phyloP scores from a whole-genome alignment of 2,113 vertebrate species.

The Rallus limicola region DNA sequence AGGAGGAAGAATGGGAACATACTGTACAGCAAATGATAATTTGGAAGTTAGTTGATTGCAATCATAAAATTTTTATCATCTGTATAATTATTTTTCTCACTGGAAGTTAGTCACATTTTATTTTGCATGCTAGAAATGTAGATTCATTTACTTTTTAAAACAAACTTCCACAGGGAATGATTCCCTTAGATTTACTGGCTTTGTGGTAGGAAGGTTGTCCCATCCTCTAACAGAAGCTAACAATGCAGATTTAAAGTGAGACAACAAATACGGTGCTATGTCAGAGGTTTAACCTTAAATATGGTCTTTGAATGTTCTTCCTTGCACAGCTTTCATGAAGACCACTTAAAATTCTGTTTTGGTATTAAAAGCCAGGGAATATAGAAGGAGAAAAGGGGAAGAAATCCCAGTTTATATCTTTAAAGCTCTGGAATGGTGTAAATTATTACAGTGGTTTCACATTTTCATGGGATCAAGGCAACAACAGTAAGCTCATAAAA shows the following conservation, averaged over 20 bases:
- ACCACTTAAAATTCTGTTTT: constrained; percentile 9
- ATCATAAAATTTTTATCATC: neutral
- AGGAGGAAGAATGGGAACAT: neutral
- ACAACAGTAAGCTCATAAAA: constrained; percentile 86
- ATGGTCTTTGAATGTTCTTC: neutral
- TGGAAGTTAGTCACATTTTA: neutral
- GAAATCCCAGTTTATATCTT: constrained; percentile 62
- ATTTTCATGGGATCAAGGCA: constrained; percentile 84
- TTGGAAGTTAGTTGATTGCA: neutral
- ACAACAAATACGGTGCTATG: neutral
- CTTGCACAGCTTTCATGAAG: neutral
- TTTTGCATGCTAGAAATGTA: neutral
- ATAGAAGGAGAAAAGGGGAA: constrained; percentile 4
- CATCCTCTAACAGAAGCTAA: neutral
- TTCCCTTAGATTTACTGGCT: neutral
- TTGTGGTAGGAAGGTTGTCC: neutral
- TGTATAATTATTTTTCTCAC: neutral
- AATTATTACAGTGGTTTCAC: constrained; percentile 84
- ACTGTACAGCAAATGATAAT: neutral
- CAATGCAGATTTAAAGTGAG: neutral
- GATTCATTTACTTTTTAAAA: neutral
- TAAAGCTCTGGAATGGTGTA: constrained; percentile 76
- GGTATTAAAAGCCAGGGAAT: neutral
- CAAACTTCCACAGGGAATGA: neutral
- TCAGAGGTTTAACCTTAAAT: constrained; percentile 19